Conservation (phyloP, 2,113 vertebrate genomes). For the Leuciscus idus region DNA sequence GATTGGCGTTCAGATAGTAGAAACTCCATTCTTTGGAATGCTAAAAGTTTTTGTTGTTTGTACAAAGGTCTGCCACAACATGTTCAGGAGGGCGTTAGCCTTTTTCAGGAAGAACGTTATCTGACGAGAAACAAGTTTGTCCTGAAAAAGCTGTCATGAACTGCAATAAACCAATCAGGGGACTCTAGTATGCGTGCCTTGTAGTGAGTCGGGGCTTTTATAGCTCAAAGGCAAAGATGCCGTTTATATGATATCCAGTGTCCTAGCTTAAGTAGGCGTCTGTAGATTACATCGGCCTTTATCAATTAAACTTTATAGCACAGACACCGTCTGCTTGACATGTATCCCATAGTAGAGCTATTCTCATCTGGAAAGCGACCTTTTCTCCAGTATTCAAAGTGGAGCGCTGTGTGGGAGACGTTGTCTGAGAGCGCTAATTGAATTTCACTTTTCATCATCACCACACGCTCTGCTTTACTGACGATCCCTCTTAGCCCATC, state of each 20-base stretch:
- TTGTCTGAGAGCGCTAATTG: slow-evolving; percentile 46
- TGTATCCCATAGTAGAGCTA: slow-evolving; percentile 26
- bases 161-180: neutral
- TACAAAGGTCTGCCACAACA: slow-evolving; percentile 17
- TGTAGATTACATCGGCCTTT: slow-evolving; percentile 25
- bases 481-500: slow-evolving; percentile 23
- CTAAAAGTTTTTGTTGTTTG: neutral
- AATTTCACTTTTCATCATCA: slow-evolving; percentile 42
- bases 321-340: slow-evolving; percentile 22
- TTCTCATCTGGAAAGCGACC: slow-evolving; percentile 29
- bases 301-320: slow-evolving; percentile 19
- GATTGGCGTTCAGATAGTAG: neutral
- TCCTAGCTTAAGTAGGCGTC: slow-evolving; percentile 26
- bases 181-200: neutral
- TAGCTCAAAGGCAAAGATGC: neutral
- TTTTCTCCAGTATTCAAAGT: slow-evolving; percentile 33
- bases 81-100: neutral
- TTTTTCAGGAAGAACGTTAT: neutral
- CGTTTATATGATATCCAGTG: neutral
- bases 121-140: slow-evolving; percentile 17
- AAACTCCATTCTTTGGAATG: neutral
- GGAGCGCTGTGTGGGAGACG: slow-evolving; percentile 31
- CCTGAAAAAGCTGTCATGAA: neutral
- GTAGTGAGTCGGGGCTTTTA: neutral
- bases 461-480: slow-evolving; percentile 19